Percentiles rank a stretch among this genome's conserved stretches.
These are phyloP conservation scores for Caprella mutica DNA, from an alignment of 2,888 invertebrate genomes.

Conservation along the genomic window DNA sequence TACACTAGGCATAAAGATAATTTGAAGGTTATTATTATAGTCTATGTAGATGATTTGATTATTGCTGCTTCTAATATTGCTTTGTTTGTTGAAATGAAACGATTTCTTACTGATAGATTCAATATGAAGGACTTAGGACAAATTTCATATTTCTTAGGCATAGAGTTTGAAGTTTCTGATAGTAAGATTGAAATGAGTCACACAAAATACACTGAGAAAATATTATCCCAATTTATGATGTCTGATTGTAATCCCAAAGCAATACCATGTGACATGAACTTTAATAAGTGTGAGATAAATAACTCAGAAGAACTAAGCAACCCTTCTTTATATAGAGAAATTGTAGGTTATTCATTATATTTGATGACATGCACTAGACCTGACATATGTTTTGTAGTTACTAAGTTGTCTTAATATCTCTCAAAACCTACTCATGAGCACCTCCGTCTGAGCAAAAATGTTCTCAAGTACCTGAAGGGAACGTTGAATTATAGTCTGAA, in stretches of 20 bases:
- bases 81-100: neutral
- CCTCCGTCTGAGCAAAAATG: neutral
- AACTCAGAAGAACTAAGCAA: neutral
- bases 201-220: neutral
- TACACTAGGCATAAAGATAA: neutral
- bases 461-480: constrained; percentile 2
- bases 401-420: neutral
- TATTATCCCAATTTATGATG: neutral
- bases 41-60: constrained; percentile 5
- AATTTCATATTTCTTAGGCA: constrained; percentile 9
- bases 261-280: constrained; percentile 1
- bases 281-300: neutral
- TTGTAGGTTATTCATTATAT: constrained; percentile 7
- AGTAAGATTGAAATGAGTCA: neutral
- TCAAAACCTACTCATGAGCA: neutral
- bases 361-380: constrained; percentile 5
- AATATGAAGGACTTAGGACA: constrained; percentile 11
- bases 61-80: neutral
- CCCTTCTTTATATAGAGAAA: neutral
- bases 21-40: neutral
- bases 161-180: neutral
- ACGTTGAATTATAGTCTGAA: neutral
- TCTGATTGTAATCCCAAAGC: neutral
- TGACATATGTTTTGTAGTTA: constrained; percentile 3
- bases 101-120: neutral